Evolutionary conservation across 2,888 invertebrate species (phyloP), one percentile per base, ranked within the genome.

Genomic region (Bimastos eiseni): DNA sequence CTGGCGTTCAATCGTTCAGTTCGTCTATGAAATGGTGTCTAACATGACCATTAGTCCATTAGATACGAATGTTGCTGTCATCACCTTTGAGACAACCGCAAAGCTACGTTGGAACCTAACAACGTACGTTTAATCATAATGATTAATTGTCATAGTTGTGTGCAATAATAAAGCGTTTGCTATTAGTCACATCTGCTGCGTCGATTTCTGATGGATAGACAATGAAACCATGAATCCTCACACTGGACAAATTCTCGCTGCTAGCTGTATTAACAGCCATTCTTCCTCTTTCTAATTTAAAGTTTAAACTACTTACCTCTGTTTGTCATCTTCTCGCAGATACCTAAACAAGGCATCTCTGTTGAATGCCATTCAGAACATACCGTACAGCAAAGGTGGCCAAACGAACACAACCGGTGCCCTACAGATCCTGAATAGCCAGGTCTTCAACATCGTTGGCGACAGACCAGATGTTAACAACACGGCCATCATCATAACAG

Each of bases 41-140:
- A n/a, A 30, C 30, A n/a, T 90, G 33, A 41, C 36, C 89, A 89
- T 90, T 34, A n/a, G 70, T 0, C 70, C 70, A 3, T n/a, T n/a
- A 11, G 88, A 88, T 24, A 83, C 83, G 41, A 34, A 30, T 0
- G 91, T 91, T 0, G 89, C 70, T 34, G 5, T 91, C 24, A 89
- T 91, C 36, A 89, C 41, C 30, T 91, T 91, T 34, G 36, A 36
- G 36, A 88, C 37, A 37, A 38, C 17, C 0, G 88, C 34, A 6
- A 15, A 11, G 34, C 88, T 88, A 24, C 36, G 38, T 11, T 88
- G 88, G 88, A 38, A 88, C 38, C 34, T 88, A 13, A 34, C 36
- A 15, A n/a, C 30, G 88, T 88, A 37, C 4, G 88, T 88, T 0
- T 70, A n/a, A 11, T n/a, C 70, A 70, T 6, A n/a, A n/a, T 24